Conservation (phyloP, 2,797 vertebrate species). For the Neosalanx taihuensis region DNA sequence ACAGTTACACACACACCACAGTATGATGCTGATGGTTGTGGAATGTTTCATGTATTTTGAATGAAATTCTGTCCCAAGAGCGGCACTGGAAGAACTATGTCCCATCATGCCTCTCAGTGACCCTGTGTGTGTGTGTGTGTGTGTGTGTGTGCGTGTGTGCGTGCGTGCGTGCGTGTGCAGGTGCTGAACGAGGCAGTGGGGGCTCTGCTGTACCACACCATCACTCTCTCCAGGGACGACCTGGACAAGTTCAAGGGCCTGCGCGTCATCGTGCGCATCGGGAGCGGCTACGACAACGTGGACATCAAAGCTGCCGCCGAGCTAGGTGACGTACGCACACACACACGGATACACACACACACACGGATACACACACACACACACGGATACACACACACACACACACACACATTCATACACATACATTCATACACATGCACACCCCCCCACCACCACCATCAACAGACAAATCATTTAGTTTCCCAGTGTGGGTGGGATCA, state of each 20-base stretch:
- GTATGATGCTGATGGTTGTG: background rate
- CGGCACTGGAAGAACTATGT: too few relatives aligned
- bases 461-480: background rate
- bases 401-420: too few relatives aligned
- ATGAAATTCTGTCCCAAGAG: too few relatives aligned
- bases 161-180: slow-evolving; percentile 47
- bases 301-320: slow-evolving; percentile 89
- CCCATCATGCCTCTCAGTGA: background rate
- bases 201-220: slow-evolving; percentile 88
- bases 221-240: slow-evolving; percentile 86
- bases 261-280: slow-evolving; percentile 86
- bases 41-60: background rate
- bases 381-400: background rate
- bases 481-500: too few relatives aligned
- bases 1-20: too few relatives aligned
- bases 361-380: background rate
- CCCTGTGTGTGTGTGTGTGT: background rate
- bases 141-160: too few relatives aligned
- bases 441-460: background rate
- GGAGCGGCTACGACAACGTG: slow-evolving; percentile 87
- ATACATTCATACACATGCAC: background rate
- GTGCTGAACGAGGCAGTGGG: slow-evolving; percentile 89
- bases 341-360: background rate
- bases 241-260: slow-evolving; percentile 90
- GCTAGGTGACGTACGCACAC: slow-evolving; percentile 69